Conservation (phyloP, 2,797 vertebrate species). For the Okamejei kenojei region DNA sequence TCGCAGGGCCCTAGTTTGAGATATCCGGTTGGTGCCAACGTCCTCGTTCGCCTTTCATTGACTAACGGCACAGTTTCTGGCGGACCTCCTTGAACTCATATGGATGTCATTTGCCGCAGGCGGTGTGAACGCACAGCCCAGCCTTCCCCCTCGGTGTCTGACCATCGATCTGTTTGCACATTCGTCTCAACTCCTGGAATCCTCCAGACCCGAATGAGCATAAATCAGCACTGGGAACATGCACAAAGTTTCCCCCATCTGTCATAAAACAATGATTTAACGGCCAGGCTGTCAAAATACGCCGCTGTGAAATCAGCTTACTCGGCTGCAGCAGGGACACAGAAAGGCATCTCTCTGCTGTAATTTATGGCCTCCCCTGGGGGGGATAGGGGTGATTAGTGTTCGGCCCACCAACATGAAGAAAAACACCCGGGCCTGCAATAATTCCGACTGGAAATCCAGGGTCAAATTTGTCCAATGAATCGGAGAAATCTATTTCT, state of each 20-base stretch:
- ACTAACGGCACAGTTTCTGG: conserved; percentile 43
- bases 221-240: conserved; percentile 89
- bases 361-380: conserved; percentile 95
- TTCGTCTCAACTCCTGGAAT: conserved; percentile 90
- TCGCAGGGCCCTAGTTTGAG: neutral
- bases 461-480: conserved; percentile 87
- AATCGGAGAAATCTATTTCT: conserved; percentile 86
- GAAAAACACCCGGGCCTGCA: conserved; percentile 98
- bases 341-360: conserved; percentile 88
- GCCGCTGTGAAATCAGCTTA: conserved; percentile 75
- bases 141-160: conserved; percentile 76
- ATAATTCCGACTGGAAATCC: conserved; percentile 90
- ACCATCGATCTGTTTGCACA: conserved; percentile 99
- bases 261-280: conserved; percentile 99
- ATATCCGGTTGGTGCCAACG: neutral
- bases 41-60: neutral
- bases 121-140: conserved; percentile 75
- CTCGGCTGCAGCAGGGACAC: conserved; percentile 82
- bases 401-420: conserved; percentile 95
- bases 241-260: conserved; percentile 86
- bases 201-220: conserved; percentile 92
- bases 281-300: conserved; percentile 91
- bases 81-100: conserved; percentile 72
- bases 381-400: conserved; percentile 93
- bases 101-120: conserved; percentile 90